Evolutionary conservation across 2,888 invertebrate genomes (phyloP).

Genomic region (Nasonia oneida): DNA sequence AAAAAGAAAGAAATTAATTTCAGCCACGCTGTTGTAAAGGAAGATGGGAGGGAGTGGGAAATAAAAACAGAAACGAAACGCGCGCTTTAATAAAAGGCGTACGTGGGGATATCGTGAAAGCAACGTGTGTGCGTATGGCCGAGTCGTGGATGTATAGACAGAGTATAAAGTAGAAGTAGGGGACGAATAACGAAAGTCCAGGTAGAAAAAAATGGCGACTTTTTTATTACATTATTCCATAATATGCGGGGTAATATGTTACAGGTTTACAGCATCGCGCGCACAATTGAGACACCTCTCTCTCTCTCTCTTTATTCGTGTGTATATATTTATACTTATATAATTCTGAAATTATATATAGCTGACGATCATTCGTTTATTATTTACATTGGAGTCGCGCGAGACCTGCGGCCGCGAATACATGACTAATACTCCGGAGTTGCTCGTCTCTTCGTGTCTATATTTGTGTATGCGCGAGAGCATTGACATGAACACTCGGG

Average conservation of each 20-base stretch:
- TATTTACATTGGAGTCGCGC: neutral
- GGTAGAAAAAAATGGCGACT: constrained; percentile 39
- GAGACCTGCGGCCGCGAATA: neutral
- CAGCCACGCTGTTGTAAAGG: neutral
- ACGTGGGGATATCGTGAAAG: neutral
- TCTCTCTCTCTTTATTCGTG: neutral
- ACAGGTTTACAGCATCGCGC: constrained; percentile 35
- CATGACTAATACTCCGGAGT: neutral
- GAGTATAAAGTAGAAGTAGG: neutral
- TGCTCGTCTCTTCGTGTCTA: neutral
- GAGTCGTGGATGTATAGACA: neutral
- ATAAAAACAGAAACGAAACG: neutral
- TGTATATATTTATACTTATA: neutral
- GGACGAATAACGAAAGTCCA: constrained; percentile 10
- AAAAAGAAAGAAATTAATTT: neutral
- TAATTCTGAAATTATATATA: neutral
- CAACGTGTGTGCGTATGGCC: neutral
- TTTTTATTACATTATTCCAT: constrained; percentile 51
- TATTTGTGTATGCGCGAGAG: neutral
- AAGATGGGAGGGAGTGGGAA: neutral
- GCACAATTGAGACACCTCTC: neutral
- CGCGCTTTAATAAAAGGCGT: neutral
- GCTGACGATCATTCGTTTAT: neutral
- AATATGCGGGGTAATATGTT: constrained; percentile 44
- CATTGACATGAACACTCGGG: neutral